Evolutionary conservation across 2,888 invertebrate species (phyloP).

Genomic region (Drosophila anomalipes): DNA sequence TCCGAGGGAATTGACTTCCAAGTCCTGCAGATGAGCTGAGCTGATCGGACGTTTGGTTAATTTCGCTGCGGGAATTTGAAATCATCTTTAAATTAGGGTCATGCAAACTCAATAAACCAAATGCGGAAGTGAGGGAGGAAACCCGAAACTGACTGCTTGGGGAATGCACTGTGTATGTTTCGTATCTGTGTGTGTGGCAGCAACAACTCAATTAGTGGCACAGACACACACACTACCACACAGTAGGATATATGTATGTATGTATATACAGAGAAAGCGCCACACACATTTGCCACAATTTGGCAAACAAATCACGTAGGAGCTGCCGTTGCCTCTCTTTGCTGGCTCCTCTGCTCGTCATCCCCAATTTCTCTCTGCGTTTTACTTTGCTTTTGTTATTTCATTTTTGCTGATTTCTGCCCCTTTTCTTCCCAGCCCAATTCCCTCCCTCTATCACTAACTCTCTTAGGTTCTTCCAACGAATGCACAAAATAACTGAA

Average conservation of each 20-base stretch:
- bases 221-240: constrained; percentile 30
- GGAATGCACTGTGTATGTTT: constrained; percentile 21
- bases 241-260: not conserved
- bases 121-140: constrained; percentile 31
- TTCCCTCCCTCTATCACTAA: not conserved
- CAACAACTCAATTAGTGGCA: constrained; percentile 53
- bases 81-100: constrained; percentile 80
- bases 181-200: constrained; percentile 33
- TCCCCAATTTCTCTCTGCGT: not conserved
- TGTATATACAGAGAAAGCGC: constrained; percentile 20
- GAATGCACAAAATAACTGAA: constrained; percentile 40
- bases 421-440: not conserved
- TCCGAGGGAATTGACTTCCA: constrained; percentile 10
- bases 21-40: constrained; percentile 23
- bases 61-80: constrained; percentile 78
- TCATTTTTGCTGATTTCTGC: constrained; percentile 56
- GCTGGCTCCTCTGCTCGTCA: not conserved
- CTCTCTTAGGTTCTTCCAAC: not conserved
- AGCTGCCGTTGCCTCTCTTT: constrained; percentile 32
- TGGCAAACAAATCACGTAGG: constrained; percentile 77
- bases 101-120: constrained; percentile 77
- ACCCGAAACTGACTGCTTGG: not conserved
- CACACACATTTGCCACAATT: constrained; percentile 70
- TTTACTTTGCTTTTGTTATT: constrained; percentile 51
- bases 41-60: constrained; percentile 69